Conservation (phyloP, 2,888 invertebrate species). For the Tipula lateralis region DNA sequence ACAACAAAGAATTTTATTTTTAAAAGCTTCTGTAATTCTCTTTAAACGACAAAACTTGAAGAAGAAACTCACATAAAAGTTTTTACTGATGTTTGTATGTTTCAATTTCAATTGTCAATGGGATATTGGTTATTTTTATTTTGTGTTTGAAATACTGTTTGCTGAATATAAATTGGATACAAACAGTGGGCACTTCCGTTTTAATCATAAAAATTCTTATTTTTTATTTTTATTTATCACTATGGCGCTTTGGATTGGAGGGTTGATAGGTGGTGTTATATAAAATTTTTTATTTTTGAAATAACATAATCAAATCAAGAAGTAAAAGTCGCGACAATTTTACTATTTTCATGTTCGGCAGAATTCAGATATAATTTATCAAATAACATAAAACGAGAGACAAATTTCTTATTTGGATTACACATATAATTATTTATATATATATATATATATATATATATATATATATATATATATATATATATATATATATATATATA, state of each 20-base stretch:
- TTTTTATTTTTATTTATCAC: background rate
- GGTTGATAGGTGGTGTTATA: background rate
- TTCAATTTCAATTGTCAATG: background rate
- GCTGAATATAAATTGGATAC: background rate
- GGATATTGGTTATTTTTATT: background rate
- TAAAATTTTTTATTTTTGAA: background rate
- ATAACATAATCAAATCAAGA: background rate
- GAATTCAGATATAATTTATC: background rate
- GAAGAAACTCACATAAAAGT: background rate
- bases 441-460: too few species aligned
- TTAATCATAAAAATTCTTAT: background rate
- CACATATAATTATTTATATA: too few species aligned
- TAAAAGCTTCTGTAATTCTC: background rate
- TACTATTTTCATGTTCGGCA: background rate
- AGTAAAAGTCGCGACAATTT: background rate
- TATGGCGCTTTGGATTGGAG: background rate
- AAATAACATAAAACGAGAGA: background rate
- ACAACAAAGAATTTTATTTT: background rate
- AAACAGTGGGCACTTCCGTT: constrained; percentile 2
- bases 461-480: too few species aligned
- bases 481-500: too few species aligned
- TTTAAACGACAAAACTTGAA: background rate
- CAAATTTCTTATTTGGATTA: background rate
- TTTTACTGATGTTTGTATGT: background rate
- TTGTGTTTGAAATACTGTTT: background rate